These are phyloP conservation scores for Callocephalon fimbriatum DNA, from an alignment of 2,113 vertebrate genomes.

Conservation along the genomic window DNA sequence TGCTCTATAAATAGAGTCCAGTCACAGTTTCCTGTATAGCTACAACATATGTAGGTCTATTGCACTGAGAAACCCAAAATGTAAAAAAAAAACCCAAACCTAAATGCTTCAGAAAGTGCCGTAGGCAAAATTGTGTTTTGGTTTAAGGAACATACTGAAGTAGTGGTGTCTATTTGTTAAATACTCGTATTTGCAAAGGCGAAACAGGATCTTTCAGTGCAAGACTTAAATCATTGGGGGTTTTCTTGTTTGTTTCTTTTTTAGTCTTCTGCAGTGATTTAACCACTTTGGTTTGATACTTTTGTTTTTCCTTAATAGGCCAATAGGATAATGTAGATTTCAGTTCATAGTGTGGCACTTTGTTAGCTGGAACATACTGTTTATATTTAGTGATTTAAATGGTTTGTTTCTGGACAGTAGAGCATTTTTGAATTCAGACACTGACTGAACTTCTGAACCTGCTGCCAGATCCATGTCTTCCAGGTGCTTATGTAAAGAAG, in stretches of 20 bases:
- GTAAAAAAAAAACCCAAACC: not conserved
- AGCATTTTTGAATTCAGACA: not conserved
- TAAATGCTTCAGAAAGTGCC: not conserved
- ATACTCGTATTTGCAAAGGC: accelerated
- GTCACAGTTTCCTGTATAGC: not conserved
- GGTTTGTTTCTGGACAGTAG: not conserved
- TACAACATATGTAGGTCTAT: not conserved
- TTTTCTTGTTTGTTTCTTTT: not conserved
- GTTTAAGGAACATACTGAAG: not conserved
- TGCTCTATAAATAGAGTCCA: not conserved
- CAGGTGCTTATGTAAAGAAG: not conserved
- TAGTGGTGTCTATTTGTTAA: not conserved
- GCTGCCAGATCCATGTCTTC: not conserved
- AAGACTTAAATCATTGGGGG: accelerated
- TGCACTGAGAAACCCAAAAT: not conserved
- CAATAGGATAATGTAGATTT: not conserved
- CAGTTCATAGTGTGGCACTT: not conserved
- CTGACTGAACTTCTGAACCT: not conserved
- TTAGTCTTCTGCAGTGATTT: not conserved
- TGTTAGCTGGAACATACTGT: accelerated
- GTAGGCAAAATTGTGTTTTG: not conserved
- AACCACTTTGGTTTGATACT: not conserved
- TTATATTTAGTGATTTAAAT: not conserved
- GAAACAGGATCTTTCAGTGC: accelerated
- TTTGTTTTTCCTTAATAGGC: not conserved